Evolutionary conservation across 2,113 vertebrate species (phyloP).

Genomic region (Loxodonta africana): DNA sequence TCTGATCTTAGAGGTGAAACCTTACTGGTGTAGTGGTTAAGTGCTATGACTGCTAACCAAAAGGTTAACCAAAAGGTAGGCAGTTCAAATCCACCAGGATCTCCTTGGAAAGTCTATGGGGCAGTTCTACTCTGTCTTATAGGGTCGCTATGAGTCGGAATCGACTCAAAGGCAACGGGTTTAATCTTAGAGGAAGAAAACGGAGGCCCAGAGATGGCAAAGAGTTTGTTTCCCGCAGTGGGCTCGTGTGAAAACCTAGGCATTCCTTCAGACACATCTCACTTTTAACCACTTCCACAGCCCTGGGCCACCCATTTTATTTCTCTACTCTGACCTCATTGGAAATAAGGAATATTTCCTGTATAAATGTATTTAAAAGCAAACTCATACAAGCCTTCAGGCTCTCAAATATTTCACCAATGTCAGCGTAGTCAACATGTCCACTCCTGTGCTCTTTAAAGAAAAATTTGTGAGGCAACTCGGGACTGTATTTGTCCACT

Average conservation of each 20-base stretch:
- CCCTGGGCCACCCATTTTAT: not conserved
- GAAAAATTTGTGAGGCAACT: constrained; percentile 63
- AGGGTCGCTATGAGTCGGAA: too few species aligned
- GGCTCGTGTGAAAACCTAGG: not conserved
- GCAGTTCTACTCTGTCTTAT: too few species aligned
- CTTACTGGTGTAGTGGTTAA: too few species aligned
- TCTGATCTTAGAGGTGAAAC: not conserved
- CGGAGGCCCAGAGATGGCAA: not conserved
- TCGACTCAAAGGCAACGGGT: too few species aligned
- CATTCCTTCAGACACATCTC: not conserved
- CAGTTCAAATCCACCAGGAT: too few species aligned
- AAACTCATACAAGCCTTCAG: not conserved
- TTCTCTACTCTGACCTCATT: not conserved
- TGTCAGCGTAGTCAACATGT: accelerated
- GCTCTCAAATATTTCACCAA: not conserved
- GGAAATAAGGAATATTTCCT: constrained; percentile 26
- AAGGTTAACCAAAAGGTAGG: too few species aligned
- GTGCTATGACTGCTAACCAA: too few species aligned
- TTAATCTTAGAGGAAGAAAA: not conserved
- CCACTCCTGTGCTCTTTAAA: constrained; percentile 20
- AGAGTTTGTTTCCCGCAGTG: not conserved
- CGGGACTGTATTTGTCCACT: not conserved
- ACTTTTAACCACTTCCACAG: not conserved
- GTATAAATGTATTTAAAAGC: not conserved
- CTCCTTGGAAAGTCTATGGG: too few species aligned